Percentiles rank a stretch among this genome's conserved stretches.
phyloP scores from a whole-genome alignment of 2,888 invertebrate species.

The Polydesmus complanatus region DNA sequence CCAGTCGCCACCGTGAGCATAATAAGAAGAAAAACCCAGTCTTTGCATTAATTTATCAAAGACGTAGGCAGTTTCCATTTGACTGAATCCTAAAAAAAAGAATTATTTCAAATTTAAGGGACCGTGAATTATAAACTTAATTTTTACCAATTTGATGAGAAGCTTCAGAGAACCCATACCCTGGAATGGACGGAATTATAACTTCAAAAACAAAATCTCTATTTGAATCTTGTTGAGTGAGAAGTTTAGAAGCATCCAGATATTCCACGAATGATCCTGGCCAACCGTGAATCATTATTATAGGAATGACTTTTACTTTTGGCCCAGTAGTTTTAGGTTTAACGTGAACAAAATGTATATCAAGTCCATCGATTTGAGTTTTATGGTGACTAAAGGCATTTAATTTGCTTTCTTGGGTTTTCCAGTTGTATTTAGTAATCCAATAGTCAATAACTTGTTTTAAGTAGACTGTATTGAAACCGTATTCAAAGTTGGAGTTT shows the following conservation, averaged over 20 bases:
- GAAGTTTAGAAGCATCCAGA: slow-evolving; percentile 51
- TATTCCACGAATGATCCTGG: slow-evolving; percentile 71
- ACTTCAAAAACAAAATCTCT: slow-evolving; percentile 26
- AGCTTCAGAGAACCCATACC: slow-evolving; percentile 40
- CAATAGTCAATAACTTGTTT: slow-evolving; percentile 59
- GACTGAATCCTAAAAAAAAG: slow-evolving; percentile 21
- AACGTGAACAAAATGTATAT: slow-evolving; percentile 60
- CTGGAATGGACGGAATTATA: slow-evolving; percentile 40
- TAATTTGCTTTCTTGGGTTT: slow-evolving; percentile 49
- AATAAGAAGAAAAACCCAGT: slow-evolving; percentile 51
- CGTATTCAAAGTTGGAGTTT: slow-evolving; percentile 56
- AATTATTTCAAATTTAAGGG: neutral
- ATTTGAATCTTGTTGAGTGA: slow-evolving; percentile 31
- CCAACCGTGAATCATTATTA: slow-evolving; percentile 70
- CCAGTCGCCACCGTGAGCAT: slow-evolving; percentile 71
- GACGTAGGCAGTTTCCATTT: slow-evolving; percentile 33
- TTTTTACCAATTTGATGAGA: slow-evolving; percentile 44
- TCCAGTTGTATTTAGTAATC: slow-evolving; percentile 58
- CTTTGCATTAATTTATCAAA: slow-evolving; percentile 52
- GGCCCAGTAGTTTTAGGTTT: slow-evolving; percentile 38
- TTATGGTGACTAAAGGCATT: slow-evolving; percentile 60
- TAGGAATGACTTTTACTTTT: slow-evolving; percentile 40
- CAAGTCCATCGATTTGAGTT: slow-evolving; percentile 60
- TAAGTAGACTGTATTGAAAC: slow-evolving; percentile 58
- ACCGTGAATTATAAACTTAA: neutral